Conservation (phyloP, 1,140 invertebrate species). For the Aphaenogaster ashmeadi region DNA sequence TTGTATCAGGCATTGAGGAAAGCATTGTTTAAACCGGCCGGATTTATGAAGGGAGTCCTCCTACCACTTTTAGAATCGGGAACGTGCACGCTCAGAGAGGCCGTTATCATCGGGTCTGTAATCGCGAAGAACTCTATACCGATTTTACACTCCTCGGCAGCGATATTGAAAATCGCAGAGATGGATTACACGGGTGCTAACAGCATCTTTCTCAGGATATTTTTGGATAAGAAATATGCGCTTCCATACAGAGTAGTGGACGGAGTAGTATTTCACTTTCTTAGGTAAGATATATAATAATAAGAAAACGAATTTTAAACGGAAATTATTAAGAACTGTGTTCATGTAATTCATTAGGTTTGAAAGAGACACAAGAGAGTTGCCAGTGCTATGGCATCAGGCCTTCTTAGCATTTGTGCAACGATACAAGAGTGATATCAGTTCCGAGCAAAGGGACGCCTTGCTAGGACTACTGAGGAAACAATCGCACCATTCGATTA, state of each 20-base stretch:
- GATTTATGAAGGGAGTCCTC: conserved; percentile 99
- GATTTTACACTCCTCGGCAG: conserved; percentile 98
- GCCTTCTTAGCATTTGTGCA: conserved; percentile 97
- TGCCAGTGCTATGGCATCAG: conserved; percentile 99
- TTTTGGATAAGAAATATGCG: conserved; percentile 99
- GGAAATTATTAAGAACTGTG: neutral
- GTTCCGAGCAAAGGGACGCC: conserved; percentile 96
- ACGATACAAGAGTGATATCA: conserved; percentile 98
- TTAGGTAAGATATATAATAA: conserved; percentile 89
- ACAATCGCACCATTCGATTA: conserved; percentile 94
- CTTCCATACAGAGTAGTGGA: conserved; percentile 98
- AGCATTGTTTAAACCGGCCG: conserved; percentile 98
- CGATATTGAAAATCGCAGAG: conserved; percentile 98
- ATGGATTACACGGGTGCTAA: conserved; percentile 99
- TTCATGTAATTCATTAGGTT: conserved; percentile 89
- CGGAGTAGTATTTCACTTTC: conserved; percentile 98
- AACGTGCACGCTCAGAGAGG: conserved; percentile 97
- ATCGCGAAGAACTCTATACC: conserved; percentile 97
- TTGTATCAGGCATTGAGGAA: conserved; percentile 98
- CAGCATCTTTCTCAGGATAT: conserved; percentile 97
- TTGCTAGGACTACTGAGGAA: conserved; percentile 92
- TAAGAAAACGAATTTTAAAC: neutral
- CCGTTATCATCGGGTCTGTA: conserved; percentile 97
- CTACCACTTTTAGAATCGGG: conserved; percentile 97
- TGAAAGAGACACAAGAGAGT: conserved; percentile 92